Base-by-base conservation (phyloP, 2,888 invertebrate genomes). In the Elysia crispata region DNA sequence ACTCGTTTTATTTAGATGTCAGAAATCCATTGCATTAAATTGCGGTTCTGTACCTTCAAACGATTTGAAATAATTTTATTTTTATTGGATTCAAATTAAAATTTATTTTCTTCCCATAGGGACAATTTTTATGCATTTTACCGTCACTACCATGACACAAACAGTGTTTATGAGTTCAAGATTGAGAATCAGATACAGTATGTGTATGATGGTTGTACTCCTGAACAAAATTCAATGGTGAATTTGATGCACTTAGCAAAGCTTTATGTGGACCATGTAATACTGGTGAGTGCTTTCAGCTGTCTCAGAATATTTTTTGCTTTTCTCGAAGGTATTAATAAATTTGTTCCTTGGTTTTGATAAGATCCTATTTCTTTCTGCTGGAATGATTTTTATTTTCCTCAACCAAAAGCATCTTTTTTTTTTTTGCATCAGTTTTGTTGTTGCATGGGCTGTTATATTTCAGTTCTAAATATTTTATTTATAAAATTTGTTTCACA, bases 71-170 rank as follows among this genome's bases (percentile, higher is more conserved):
- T 23, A 8, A 8, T 60, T 60, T 60, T 60, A 8, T 66, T 66
- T 66, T 18, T 5, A 25, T 28, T 66, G 18, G 28, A 28, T 25
- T 28, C 25, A 66, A 6, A 28, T 41, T 41, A 41, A n/a, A n/a
- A 6, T 41, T 41, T 41, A 3, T 41, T 41, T 41, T 41, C 11
- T 11, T 41, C 41, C 25, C 41, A 57, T 76, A 80, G 80, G 41
- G 80, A 80, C 28, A 80, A 80, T 54, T 80, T 80, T 62, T 80
- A 76, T 80, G 80, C 80, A n/a, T 76, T 80, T 50, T 80, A 80
- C 66, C 76, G 76, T 15, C 80, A 76, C 57, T 80, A 80, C 76
- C 80, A 80, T 57, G 80, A 80, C 25, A 72, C 72, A 15, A 72
- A 49, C 31, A 72, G 72, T 54, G 62, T n/a, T 54, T 76, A 76